Percentiles rank a stretch among this genome's conserved stretches.
phyloP scores from a whole-genome alignment of 2,888 invertebrate genomes.

The Acanthoscelides obtectus region DNA sequence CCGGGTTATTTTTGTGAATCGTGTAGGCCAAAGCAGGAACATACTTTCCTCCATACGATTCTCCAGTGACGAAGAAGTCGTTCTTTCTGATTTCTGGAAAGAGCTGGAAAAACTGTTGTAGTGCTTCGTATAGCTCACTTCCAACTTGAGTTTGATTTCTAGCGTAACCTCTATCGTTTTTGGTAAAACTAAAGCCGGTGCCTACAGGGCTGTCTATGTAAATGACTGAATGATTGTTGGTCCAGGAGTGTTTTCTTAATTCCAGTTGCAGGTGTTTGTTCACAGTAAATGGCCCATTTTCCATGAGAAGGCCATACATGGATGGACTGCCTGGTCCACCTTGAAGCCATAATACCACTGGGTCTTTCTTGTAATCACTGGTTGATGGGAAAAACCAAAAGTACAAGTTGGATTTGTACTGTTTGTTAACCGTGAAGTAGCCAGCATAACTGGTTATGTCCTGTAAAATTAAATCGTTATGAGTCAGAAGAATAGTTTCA shows the following conservation, averaged over 20 bases:
- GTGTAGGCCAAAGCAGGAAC: conserved; percentile 70
- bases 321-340: conserved; percentile 83
- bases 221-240: background rate
- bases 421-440: conserved; percentile 77
- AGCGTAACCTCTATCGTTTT: conserved; percentile 62
- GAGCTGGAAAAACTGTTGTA: conserved; percentile 74
- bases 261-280: conserved; percentile 30
- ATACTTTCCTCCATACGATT: conserved; percentile 80
- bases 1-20: conserved; percentile 59
- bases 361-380: conserved; percentile 53
- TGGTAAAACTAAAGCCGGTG: conserved; percentile 83
- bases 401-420: conserved; percentile 76
- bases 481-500: too few relatives aligned
- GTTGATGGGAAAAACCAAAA: conserved; percentile 89
- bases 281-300: conserved; percentile 66
- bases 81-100: conserved; percentile 68
- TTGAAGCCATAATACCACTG: conserved; percentile 79
- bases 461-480: background rate
- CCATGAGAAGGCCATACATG: conserved; percentile 74
- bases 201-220: conserved; percentile 6
- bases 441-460: conserved; percentile 70
- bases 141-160: conserved; percentile 73
- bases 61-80: conserved; percentile 81
- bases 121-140: conserved; percentile 66
- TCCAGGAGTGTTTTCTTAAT: background rate